phyloP scores from a whole-genome alignment of 2,113 vertebrate species.

The Notarius quadriscutis region DNA sequence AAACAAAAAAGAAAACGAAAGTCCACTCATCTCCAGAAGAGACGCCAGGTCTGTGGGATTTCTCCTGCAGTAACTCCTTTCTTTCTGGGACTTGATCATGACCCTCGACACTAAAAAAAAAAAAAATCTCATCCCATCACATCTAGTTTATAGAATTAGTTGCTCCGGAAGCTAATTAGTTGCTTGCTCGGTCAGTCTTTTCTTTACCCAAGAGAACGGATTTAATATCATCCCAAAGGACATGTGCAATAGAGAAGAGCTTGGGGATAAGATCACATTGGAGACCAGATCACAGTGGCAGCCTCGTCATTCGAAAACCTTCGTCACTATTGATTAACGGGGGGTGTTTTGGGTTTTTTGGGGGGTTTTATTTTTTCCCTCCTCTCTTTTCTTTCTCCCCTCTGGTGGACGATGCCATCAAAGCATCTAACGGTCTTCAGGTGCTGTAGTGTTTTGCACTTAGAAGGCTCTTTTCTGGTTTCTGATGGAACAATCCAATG shows the following conservation, averaged over 20 bases:
- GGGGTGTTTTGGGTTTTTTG: no score
- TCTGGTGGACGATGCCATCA: neutral
- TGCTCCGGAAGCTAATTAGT: neutral
- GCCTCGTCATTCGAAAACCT: neutral
- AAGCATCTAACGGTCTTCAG: neutral
- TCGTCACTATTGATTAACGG: no score
- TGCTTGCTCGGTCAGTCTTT: slow-evolving; percentile 14
- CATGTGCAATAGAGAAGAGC: slow-evolving; percentile 38
- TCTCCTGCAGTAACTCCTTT: neutral
- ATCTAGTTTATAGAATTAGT: neutral
- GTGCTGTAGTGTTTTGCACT: neutral
- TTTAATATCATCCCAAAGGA: slow-evolving; percentile 40
- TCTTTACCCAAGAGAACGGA: slow-evolving; percentile 35
- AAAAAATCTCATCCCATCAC: neutral
- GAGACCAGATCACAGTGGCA: neutral
- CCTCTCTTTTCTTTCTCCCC: no score
- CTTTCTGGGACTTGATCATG: neutral
- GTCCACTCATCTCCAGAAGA: neutral
- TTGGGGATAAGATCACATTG: neutral
- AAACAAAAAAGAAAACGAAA: neutral
- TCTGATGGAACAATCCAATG: neutral
- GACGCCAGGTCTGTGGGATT: neutral
- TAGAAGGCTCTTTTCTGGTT: neutral
- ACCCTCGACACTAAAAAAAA: neutral
- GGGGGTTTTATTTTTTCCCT: no score